phyloP scores from a whole-genome alignment of 2,888 invertebrate genomes.

The Sialis fuliginosa region DNA sequence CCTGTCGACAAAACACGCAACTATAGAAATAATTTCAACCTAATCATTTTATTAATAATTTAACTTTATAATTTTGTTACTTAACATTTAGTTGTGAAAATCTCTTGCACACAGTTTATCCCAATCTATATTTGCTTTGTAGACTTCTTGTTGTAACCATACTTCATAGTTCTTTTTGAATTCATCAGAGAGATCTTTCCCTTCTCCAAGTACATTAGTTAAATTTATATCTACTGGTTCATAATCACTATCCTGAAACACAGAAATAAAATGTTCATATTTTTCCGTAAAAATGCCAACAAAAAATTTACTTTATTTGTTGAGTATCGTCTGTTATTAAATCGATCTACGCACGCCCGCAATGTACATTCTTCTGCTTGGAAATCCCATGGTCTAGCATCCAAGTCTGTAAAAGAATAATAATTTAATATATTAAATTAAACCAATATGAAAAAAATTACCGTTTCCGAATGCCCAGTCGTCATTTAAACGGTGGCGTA shows the following conservation, averaged over 20 bases:
- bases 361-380: slow-evolving; percentile 94
- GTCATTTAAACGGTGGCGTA: slow-evolving; percentile 88
- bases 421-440: background rate
- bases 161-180: slow-evolving; percentile 84
- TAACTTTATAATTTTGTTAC: too few species aligned
- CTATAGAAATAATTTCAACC: too few species aligned
- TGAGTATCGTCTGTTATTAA: slow-evolving; percentile 78
- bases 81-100: too few species aligned
- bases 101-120: slow-evolving; percentile 29
- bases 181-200: slow-evolving; percentile 74
- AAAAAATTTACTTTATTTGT: slow-evolving; percentile 14
- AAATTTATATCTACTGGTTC: slow-evolving; percentile 62
- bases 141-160: slow-evolving; percentile 96
- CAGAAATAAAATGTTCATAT: slow-evolving; percentile 5
- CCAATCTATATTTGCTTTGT: slow-evolving; percentile 70
- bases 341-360: slow-evolving; percentile 85
- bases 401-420: slow-evolving; percentile 45
- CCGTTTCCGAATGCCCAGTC: slow-evolving; percentile 99
- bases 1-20: too few species aligned
- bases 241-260: slow-evolving; percentile 35
- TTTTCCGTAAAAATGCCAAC: background rate
- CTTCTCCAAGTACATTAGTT: slow-evolving; percentile 60
- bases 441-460: slow-evolving; percentile 16
- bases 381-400: slow-evolving; percentile 96
- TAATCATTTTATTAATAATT: too few species aligned